phyloP scores from a whole-genome alignment of 64 coral and sea anemone species.

The Montipora efflorescens region DNA sequence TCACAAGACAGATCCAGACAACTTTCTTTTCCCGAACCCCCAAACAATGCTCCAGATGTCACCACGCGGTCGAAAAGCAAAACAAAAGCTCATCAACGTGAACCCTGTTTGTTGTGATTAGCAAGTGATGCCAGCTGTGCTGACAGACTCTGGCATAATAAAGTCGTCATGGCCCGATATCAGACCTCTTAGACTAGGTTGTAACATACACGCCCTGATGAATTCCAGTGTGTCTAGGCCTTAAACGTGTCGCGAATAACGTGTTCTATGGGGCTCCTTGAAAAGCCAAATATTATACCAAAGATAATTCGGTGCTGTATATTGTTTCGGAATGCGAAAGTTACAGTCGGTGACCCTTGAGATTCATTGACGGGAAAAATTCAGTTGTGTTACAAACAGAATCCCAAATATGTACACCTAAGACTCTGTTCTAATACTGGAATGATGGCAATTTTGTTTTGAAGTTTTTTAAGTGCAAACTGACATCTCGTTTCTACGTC shows the following conservation, averaged over 20 bases:
- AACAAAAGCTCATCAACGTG: slow-evolving; percentile 28
- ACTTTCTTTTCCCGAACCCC: background rate
- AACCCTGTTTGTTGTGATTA: slow-evolving; percentile 42
- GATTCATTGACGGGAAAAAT: background rate
- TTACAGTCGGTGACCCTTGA: slow-evolving; percentile 8
- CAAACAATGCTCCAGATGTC: slow-evolving; percentile 26
- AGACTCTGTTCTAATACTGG: background rate
- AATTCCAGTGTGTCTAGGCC: background rate
- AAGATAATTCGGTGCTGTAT: background rate
- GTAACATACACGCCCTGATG: background rate
- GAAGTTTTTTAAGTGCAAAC: background rate
- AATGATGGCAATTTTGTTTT: background rate
- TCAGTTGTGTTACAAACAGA: background rate
- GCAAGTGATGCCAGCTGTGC: background rate
- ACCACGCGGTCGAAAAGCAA: slow-evolving; percentile 2
- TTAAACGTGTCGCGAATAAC: background rate
- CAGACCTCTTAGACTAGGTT: background rate
- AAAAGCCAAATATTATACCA: background rate
- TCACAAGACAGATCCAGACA: background rate
- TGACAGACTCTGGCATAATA: background rate
- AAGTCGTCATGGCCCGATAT: background rate
- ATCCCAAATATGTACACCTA: background rate
- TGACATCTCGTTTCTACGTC: background rate
- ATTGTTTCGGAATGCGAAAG: background rate
- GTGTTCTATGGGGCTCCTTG: background rate